phyloP scores from a whole-genome alignment of 2,113 vertebrate species.

The Hemicordylus capensis region DNA sequence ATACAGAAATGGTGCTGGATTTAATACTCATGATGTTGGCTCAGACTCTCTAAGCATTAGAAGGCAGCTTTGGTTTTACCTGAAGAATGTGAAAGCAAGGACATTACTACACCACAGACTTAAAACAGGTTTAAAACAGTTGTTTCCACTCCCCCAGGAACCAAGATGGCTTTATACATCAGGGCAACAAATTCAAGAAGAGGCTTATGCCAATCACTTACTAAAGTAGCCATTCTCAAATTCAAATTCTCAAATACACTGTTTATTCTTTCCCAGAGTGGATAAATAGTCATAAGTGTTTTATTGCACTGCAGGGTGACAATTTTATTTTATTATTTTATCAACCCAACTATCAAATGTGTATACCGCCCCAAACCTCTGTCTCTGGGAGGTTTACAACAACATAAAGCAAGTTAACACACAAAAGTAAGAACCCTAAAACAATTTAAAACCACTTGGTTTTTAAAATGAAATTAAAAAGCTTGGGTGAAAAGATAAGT shows the following conservation, averaged over 20 bases:
- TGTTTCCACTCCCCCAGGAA: neutral
- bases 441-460: too few species aligned
- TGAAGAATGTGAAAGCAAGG: neutral
- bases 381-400: too few species aligned
- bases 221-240: neutral
- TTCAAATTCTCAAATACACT: too few species aligned
- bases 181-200: neutral
- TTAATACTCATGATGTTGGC: neutral
- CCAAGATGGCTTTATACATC: neutral
- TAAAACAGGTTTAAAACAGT: neutral
- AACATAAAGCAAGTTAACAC: too few species aligned
- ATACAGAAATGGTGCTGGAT: conserved; percentile 30
- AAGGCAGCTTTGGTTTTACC: conserved; percentile 14
- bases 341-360: too few species aligned
- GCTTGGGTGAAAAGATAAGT: too few species aligned
- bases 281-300: too few species aligned
- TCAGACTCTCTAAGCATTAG: conserved; percentile 37
- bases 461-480: too few species aligned
- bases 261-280: neutral
- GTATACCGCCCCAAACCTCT: too few species aligned
- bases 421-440: too few species aligned
- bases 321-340: too few species aligned
- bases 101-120: neutral
- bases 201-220: neutral
- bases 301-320: too few species aligned